These are phyloP conservation scores for Rapana venosa DNA, from an alignment of 2,888 invertebrate species.

Conservation along the genomic window DNA sequence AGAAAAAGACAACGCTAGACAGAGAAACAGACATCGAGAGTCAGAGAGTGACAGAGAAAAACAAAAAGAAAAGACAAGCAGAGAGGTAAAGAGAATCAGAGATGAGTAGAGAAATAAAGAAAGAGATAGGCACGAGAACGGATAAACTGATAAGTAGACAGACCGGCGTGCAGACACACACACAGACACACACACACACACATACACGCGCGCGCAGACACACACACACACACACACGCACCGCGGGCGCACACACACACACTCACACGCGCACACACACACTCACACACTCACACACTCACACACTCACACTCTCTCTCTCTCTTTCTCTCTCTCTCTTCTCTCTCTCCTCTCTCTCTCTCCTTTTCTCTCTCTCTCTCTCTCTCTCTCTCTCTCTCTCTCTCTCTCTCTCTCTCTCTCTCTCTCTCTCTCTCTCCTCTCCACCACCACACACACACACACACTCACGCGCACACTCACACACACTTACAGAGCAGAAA, in stretches of 20 bases:
- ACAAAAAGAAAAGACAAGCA: not conserved
- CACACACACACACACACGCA: not conserved
- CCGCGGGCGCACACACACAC: not conserved
- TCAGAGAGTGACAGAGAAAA: too few relatives aligned
- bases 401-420: not conserved
- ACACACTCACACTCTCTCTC: not conserved
- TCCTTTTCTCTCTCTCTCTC: not conserved
- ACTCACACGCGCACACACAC: not conserved
- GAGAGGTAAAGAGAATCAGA: not conserved
- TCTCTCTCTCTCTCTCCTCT: not conserved
- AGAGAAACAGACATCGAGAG: too few relatives aligned
- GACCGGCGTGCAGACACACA: not conserved
- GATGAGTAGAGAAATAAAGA: not conserved
- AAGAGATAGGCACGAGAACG: not conserved
- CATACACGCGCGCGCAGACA: not conserved
- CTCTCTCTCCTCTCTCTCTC: not conserved
- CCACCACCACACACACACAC: not conserved
- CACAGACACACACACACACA: not conserved
- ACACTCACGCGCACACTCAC: not conserved
- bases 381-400: not conserved
- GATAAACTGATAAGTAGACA: not conserved
- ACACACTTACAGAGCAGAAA: not conserved
- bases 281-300: not conserved
- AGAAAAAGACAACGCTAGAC: too few relatives aligned
- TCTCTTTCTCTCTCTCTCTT: slow-evolving; percentile 18